These are phyloP conservation scores for Nephotettix cincticeps DNA, from an alignment of 1,140 invertebrate genomes.

Conservation along the genomic window DNA sequence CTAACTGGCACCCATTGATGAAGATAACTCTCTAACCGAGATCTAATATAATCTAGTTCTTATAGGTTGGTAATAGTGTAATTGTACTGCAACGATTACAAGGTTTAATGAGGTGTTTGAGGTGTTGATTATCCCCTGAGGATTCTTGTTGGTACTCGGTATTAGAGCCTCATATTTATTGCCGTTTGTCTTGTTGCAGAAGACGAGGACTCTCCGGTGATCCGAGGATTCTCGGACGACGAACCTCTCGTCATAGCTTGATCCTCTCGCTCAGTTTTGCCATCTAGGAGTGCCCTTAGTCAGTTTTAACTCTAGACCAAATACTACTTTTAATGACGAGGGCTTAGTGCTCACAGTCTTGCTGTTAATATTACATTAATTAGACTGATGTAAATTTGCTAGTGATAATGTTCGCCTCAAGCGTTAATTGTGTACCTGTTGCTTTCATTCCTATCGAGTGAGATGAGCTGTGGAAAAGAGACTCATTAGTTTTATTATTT, in stretches of 20 bases:
- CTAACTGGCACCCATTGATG: no score
- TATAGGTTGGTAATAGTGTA: no score
- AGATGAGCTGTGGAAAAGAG: no score
- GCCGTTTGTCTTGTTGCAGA: conserved; percentile 58
- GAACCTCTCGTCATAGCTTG: conserved; percentile 90
- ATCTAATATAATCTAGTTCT: no score
- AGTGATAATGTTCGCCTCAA: not conserved
- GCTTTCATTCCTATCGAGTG: not conserved
- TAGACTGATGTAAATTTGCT: conserved; percentile 19
- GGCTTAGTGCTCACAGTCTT: not conserved
- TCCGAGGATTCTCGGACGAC: conserved; percentile 89
- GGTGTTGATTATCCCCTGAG: no score
- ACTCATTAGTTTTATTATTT: no score
- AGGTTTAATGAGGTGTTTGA: no score
- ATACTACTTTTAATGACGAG: not conserved
- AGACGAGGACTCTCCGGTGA: conserved; percentile 84
- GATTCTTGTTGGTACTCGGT: no score
- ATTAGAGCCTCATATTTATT: no score
- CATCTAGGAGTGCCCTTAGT: not conserved
- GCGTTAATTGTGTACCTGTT: conserved; percentile 12
- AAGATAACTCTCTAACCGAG: no score
- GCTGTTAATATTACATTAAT: not conserved
- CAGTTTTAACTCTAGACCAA: conserved; percentile 13
- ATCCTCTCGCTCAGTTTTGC: conserved; percentile 32
- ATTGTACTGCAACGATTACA: no score